Conservation (phyloP, 2,113 vertebrate species). For the Castor canadensis region DNA sequence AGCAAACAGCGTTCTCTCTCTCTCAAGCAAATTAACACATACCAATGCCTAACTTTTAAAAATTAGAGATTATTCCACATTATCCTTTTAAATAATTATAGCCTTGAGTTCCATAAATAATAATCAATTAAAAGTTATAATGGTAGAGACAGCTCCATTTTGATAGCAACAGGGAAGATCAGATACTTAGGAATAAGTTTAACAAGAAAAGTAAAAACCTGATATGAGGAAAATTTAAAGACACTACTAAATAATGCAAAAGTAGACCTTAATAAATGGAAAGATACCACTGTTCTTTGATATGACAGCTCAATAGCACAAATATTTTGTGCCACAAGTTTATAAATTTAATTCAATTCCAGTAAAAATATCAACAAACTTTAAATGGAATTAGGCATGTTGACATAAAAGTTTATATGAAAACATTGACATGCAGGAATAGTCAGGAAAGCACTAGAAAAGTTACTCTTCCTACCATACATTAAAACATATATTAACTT, state of each 20-base stretch:
- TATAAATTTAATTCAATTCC: conserved; percentile 19
- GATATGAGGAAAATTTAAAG: neutral
- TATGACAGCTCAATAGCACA: neutral
- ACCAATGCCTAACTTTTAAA: neutral
- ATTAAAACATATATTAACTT: neutral
- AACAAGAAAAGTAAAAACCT: neutral
- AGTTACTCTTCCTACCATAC: neutral
- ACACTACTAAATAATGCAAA: neutral
- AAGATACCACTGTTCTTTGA: neutral
- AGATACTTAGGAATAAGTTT: conserved; percentile 10
- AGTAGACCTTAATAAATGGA: neutral
- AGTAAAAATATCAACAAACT: conserved; percentile 15
- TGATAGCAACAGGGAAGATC: neutral
- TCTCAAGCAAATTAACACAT: conserved; percentile 32
- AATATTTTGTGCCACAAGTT: neutral
- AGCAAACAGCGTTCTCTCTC: neutral
- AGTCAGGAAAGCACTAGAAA: neutral
- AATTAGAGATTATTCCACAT: neutral
- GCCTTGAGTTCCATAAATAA: neutral
- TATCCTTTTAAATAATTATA: neutral
- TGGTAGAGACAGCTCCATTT: neutral
- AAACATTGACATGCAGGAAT: neutral
- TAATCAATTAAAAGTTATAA: conserved; percentile 7
- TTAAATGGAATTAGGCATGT: neutral
- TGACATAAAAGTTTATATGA: neutral